Evolutionary conservation across 2,797 vertebrate species (phyloP).

Genomic region (Sebastes nivosus): DNA sequence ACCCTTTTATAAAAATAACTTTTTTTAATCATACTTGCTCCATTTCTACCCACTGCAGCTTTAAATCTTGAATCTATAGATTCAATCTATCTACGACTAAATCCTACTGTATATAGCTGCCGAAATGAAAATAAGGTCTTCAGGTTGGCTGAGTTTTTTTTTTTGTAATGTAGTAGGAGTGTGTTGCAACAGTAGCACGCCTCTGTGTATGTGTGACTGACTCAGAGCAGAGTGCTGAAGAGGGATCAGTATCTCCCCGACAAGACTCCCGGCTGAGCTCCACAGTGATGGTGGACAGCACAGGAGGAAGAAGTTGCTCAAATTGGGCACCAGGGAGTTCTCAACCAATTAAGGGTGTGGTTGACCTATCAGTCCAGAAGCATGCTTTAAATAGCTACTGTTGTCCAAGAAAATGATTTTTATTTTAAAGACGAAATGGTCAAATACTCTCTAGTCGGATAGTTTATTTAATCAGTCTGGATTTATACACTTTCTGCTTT

Average conservation of each 20-base stretch:
- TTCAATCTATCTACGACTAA: neutral
- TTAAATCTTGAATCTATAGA: no score
- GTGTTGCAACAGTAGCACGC: neutral
- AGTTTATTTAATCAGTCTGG: neutral
- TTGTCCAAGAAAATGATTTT: neutral
- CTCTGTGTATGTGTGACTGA: neutral
- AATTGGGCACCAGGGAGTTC: slow-evolving; percentile 58
- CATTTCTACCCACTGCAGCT: no score
- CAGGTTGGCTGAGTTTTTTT: neutral
- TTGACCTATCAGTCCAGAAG: slow-evolving; percentile 51
- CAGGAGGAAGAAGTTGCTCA: slow-evolving; percentile 24
- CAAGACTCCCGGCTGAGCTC: slow-evolving; percentile 35
- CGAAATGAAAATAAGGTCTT: neutral
- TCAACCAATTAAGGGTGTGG: slow-evolving; percentile 61
- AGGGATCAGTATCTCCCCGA: slow-evolving; percentile 29
- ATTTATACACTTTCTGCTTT: neutral
- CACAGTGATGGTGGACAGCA: slow-evolving; percentile 8
- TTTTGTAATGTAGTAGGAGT: neutral
- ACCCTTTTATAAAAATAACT: no score
- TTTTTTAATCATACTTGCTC: no score
- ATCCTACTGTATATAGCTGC: neutral
- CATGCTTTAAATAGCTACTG: slow-evolving; percentile 15
- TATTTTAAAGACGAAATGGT: neutral
- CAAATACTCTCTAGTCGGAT: neutral
- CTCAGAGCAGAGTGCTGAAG: slow-evolving; percentile 12